Percentiles rank a stretch among this genome's conserved stretches.
phyloP scores from a whole-genome alignment of 2,888 invertebrate species.

The Elegia similella region DNA sequence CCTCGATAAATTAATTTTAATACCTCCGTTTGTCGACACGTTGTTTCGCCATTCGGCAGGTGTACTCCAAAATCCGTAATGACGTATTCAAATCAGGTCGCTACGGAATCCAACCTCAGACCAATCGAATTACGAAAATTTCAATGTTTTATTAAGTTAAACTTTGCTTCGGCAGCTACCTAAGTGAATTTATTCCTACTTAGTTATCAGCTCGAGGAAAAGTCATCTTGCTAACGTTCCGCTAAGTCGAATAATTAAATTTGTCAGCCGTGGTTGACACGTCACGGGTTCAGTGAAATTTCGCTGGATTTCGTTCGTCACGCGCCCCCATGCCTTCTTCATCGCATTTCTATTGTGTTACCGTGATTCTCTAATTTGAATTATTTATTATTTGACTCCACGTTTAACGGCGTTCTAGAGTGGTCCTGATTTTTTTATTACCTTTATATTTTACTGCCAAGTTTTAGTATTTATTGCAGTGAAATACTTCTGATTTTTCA shows the following conservation, averaged over 20 bases:
- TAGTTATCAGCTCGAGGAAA: conserved; percentile 77
- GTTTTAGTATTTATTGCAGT: not conserved
- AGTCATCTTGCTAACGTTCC: conserved; percentile 80
- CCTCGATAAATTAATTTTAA: conserved; percentile 4
- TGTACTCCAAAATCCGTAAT: conserved; percentile 59
- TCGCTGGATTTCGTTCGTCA: conserved; percentile 72
- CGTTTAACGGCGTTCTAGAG: conserved; percentile 45
- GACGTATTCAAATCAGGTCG: conserved; percentile 74
- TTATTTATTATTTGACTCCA: conserved; percentile 77
- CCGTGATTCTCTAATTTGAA: conserved; percentile 74
- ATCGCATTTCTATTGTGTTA: conserved; percentile 61
- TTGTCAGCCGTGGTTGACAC: conserved; percentile 79
- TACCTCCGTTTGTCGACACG: conserved; percentile 1
- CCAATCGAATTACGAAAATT: conserved; percentile 77
- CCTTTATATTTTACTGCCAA: not conserved
- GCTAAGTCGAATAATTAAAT: conserved; percentile 81
- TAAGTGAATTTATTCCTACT: conserved; percentile 81
- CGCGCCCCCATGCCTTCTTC: conserved; percentile 53
- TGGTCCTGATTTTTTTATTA: conserved; percentile 27
- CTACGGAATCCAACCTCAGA: conserved; percentile 63
- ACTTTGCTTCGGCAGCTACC: conserved; percentile 74
- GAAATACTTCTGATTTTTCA: not conserved
- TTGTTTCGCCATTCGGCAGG: conserved; percentile 26
- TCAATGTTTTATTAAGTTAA: conserved; percentile 80
- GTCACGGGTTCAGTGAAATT: conserved; percentile 36